These are phyloP conservation scores for Pheosia gnoma DNA, from an alignment of 2,888 invertebrate genomes.

Conservation along the genomic window DNA sequence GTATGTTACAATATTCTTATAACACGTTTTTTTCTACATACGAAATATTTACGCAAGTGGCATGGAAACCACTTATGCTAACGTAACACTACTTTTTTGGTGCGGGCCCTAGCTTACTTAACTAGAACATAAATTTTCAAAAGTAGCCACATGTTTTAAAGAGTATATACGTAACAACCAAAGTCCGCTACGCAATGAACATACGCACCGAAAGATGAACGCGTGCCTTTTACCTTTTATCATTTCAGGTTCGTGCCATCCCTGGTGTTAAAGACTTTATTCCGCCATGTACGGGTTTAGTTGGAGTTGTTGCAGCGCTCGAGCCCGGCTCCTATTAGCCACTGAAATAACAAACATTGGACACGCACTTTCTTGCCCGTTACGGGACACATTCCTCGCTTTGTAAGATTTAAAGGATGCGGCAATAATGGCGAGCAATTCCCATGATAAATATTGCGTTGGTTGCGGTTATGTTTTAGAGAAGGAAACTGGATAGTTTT, in stretches of 20 bases:
- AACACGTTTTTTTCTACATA: too few species aligned
- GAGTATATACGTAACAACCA: too few species aligned
- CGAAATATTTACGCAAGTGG: too few species aligned
- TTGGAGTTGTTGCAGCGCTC: constrained; percentile 2
- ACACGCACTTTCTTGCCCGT: constrained; percentile 1
- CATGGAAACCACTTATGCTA: too few species aligned
- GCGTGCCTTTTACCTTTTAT: too few species aligned
- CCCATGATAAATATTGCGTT: background rate
- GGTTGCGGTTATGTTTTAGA: background rate
- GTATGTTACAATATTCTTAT: too few species aligned
- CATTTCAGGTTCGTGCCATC: background rate
- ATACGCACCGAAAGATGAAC: too few species aligned
- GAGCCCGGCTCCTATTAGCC: background rate
- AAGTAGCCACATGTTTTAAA: too few species aligned
- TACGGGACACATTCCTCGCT: background rate
- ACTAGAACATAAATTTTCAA: too few species aligned
- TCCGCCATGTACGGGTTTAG: background rate
- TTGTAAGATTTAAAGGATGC: background rate
- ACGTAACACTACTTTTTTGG: too few species aligned
- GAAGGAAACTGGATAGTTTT: background rate
- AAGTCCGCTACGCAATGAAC: too few species aligned
- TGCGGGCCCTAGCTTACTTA: too few species aligned
- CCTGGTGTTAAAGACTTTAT: background rate
- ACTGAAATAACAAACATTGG: constrained; percentile 5
- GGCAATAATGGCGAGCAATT: background rate